phyloP scores from a whole-genome alignment of 1,140 invertebrate species.

The Pomacea maculata region DNA sequence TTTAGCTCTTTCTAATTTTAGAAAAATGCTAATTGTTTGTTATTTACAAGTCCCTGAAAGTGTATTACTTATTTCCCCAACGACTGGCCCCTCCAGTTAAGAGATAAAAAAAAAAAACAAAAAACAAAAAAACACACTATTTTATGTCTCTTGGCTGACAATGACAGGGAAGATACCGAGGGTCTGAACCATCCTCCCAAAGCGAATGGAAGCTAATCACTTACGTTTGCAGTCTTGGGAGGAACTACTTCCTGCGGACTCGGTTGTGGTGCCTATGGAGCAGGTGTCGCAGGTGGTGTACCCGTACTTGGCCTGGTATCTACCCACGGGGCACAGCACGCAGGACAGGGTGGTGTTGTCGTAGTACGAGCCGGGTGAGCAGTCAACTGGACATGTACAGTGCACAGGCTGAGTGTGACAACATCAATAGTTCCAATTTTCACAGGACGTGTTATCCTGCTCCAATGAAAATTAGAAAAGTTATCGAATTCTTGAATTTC shows the following conservation, averaged over 20 bases:
- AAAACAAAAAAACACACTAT: no score
- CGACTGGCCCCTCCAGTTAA: no score
- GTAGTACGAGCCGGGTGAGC: slow-evolving; percentile 20
- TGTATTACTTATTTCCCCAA: no score
- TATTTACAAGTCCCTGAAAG: no score
- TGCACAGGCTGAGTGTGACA: background rate
- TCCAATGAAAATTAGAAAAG: background rate
- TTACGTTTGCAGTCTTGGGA: slow-evolving; percentile 41
- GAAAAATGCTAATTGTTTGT: no score
- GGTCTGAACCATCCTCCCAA: no score
- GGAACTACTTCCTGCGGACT: slow-evolving; percentile 23
- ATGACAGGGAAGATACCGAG: no score
- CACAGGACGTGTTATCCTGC: background rate
- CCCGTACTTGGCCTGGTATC: slow-evolving; percentile 82
- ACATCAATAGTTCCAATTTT: no score
- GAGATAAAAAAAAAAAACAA: no score
- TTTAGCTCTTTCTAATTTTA: no score
- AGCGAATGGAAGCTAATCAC: background rate
- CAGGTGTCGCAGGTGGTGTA: slow-evolving; percentile 37
- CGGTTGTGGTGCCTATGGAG: slow-evolving; percentile 31
- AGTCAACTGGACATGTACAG: slow-evolving; percentile 14
- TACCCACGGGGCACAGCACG: slow-evolving; percentile 88
- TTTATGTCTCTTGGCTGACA: no score
- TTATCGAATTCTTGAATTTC: no score
- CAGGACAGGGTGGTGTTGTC: slow-evolving; percentile 67